These are phyloP conservation scores for Bostrychus sinensis DNA, from an alignment of 2,113 vertebrate genomes.

Conservation along the genomic window DNA sequence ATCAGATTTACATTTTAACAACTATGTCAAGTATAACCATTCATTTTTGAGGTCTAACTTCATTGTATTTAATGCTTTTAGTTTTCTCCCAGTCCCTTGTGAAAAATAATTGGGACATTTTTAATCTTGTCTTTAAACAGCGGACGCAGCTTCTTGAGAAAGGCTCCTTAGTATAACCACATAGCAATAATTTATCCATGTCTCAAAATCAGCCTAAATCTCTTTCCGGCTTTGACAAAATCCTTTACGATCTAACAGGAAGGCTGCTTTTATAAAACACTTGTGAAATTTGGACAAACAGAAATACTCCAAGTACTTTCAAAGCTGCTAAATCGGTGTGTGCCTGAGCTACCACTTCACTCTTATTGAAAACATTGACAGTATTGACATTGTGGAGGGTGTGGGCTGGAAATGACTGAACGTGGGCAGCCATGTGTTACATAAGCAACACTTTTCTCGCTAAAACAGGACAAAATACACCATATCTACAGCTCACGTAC, in stretches of 20 bases:
- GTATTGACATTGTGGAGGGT: constrained; percentile 67
- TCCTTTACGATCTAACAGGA: not conserved
- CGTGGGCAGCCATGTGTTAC: constrained; percentile 71
- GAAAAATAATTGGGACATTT: too few relatives aligned
- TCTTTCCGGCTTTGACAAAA: too few relatives aligned
- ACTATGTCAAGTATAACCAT: too few relatives aligned
- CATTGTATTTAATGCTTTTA: too few relatives aligned
- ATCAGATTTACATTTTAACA: too few relatives aligned
- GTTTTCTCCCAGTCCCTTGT: too few relatives aligned
- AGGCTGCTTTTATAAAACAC: not conserved
- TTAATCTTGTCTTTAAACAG: too few relatives aligned
- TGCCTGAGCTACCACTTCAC: constrained; percentile 47
- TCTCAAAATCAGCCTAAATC: too few relatives aligned
- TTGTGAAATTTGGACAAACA: not conserved
- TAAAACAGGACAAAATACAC: constrained; percentile 45
- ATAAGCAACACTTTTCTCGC: constrained; percentile 62
- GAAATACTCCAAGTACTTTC: not conserved
- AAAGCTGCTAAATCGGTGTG: constrained; percentile 18
- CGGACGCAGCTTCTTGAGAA: too few relatives aligned
- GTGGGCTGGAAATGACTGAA: constrained; percentile 68
- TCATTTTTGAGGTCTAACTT: too few relatives aligned
- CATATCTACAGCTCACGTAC: constrained; percentile 23
- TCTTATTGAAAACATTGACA: constrained; percentile 58
- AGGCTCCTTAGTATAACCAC: too few relatives aligned
- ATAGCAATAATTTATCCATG: too few relatives aligned